Evolutionary conservation across 2,797 vertebrate species (phyloP).

Genomic region (Sebastes reedi): DNA sequence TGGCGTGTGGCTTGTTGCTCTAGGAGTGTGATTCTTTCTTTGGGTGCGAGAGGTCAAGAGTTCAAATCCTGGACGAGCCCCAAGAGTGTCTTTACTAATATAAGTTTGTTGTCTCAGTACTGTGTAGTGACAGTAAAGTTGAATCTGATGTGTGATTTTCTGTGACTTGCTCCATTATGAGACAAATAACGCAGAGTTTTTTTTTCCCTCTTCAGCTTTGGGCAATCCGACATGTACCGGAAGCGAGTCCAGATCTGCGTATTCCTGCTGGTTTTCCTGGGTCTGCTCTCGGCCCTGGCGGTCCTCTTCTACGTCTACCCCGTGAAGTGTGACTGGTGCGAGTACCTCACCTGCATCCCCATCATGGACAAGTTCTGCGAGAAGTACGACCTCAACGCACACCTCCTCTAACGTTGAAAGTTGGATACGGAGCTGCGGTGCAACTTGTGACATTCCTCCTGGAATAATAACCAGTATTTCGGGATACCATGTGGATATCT

Average conservation of each 20-base stretch:
- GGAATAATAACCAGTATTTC: not conserved
- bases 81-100: accelerated
- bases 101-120: not conserved
- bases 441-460: not conserved
- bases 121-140: not conserved
- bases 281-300: slow-evolving; percentile 89
- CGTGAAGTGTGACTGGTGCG: slow-evolving; percentile 95
- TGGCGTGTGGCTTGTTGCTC: not conserved
- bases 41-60: slow-evolving; percentile 14
- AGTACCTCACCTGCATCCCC: slow-evolving; percentile 97
- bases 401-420: slow-evolving; percentile 85
- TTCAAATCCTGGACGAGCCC: slow-evolving; percentile 85
- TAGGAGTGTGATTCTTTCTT: not conserved
- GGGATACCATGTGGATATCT: not conserved
- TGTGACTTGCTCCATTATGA: not conserved
- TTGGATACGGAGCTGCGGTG: not conserved
- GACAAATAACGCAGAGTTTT: not conserved
- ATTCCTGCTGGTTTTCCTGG: slow-evolving; percentile 90
- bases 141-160: too few species aligned
- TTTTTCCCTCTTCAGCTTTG: slow-evolving; percentile 82
- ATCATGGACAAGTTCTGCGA: slow-evolving; percentile 99
- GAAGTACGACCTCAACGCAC: slow-evolving; percentile 96
- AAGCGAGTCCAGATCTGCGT: slow-evolving; percentile 95
- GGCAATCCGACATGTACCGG: slow-evolving; percentile 92
- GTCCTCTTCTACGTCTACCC: slow-evolving; percentile 96